These are phyloP conservation scores for Doris montereyensis DNA, from an alignment of 2,888 invertebrate genomes.

Conservation along the genomic window DNA sequence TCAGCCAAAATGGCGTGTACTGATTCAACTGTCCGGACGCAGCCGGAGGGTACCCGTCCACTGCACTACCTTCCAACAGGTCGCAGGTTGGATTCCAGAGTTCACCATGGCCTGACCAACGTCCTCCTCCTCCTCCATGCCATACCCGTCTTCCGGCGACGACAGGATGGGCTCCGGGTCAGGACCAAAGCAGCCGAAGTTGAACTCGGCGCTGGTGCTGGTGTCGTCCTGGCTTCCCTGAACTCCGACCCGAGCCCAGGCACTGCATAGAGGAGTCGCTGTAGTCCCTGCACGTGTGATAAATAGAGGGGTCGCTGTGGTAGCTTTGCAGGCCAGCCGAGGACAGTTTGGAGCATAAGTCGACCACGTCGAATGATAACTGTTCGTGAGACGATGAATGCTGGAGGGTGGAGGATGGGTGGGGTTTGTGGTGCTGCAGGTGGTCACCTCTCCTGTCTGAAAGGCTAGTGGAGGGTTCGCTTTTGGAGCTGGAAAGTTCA, in stretches of 20 bases:
- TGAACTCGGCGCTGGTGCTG: constrained; percentile 61
- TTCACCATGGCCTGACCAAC: no score
- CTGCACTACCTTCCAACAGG: neutral
- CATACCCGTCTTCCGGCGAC: constrained; percentile 47
- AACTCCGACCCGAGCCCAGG: constrained; percentile 47
- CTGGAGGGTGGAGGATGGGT: neutral
- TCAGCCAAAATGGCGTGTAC: no score
- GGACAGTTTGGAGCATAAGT: constrained; percentile 50
- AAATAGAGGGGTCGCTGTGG: constrained; percentile 60
- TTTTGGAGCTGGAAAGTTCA: neutral
- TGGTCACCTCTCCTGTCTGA: no score
- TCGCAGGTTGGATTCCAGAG: neutral
- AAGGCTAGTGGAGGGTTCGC: neutral
- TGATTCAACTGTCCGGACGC: no score
- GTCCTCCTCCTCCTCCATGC: constrained; percentile 40
- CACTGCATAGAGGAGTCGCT: constrained; percentile 43
- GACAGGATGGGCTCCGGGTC: constrained; percentile 50
- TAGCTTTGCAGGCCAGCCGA: constrained; percentile 48
- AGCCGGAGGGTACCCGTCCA: no score
- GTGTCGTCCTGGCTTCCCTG: constrained; percentile 54
- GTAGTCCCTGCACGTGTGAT: constrained; percentile 51
- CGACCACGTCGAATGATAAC: constrained; percentile 39
- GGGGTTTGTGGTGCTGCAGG: no score
- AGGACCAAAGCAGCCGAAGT: constrained; percentile 48
- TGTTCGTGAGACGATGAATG: constrained; percentile 38